phyloP scores from a whole-genome alignment of 2,113 vertebrate genomes.

The Gnathonemus longibarbis region DNA sequence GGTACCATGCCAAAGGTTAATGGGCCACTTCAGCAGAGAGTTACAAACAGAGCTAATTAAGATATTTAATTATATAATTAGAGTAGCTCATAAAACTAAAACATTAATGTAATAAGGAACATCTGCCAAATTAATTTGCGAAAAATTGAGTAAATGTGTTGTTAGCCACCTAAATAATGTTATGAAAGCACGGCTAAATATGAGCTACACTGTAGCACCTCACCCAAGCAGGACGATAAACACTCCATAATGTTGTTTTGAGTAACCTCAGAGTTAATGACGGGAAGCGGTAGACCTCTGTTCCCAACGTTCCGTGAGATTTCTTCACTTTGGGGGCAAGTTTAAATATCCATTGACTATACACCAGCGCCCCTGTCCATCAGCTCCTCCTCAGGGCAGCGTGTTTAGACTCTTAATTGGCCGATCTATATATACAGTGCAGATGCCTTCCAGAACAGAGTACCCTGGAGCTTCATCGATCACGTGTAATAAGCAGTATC shows the following conservation, averaged over 20 bases:
- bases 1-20: slow-evolving; percentile 22
- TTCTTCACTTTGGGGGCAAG: neutral
- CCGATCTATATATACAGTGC: neutral
- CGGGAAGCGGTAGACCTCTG: neutral
- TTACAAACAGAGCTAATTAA: slow-evolving; percentile 30
- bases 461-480: slow-evolving; percentile 18
- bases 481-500: slow-evolving; percentile 26
- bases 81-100: slow-evolving; percentile 19
- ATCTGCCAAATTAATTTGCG: slow-evolving; percentile 25
- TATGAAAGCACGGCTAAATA: neutral
- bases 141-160: slow-evolving; percentile 17
- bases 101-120: slow-evolving; percentile 2
- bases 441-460: neutral
- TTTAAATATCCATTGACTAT: slow-evolving; percentile 4
- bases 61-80: slow-evolving; percentile 26
- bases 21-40: slow-evolving; percentile 14
- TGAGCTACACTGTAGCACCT: neutral
- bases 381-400: neutral
- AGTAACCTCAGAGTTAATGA: slow-evolving; percentile 2
- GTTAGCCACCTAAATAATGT: neutral
- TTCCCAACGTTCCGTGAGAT: neutral
- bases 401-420: neutral
- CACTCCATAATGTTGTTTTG: neutral
- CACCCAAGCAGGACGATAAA: neutral
- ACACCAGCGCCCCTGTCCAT: neutral